Base-by-base conservation (phyloP, 2,113 vertebrate genomes). In the Psilopsiagon aurifrons region DNA sequence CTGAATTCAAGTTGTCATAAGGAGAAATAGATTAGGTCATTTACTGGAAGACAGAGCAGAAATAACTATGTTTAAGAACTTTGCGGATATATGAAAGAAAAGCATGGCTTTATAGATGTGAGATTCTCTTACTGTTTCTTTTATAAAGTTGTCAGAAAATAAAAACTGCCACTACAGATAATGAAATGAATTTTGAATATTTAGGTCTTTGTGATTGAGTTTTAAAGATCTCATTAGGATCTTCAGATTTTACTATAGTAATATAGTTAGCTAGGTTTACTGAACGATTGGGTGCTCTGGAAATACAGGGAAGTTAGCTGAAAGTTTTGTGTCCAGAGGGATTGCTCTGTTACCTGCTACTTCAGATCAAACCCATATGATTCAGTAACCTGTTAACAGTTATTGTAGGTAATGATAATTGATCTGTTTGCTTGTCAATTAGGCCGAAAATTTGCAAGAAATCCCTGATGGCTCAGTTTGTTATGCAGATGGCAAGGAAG, bases 401-500 rank as follows among this genome's bases (percentile, higher is more conserved):
- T 55, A 8, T 29, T 93, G 22, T 54, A 39, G 13, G 24, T 25
- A 51, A 6, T 51, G 27, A 6, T 69, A 83, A 76, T 22, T 71
- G 19, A 67, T 75, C 29, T 83, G 0, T 96, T 96, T 95, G 41
- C 39, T 97, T 96, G 2, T 83, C 92, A 74, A 37, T 67, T 67
- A 98, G 94, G 79, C 63, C 63, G 79, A 94, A 37, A 31, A 6
- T 68, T 79, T 77, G 12, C 29, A 80, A 94, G 77, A 89, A 71
- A 35, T 18, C 23, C 4, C 7, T 44, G 7, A 23, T n/a, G 51
- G 22, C 16, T 5, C 25, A 23, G 10, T 44, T 71, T 20, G 11
- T 80, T 18, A 43, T 59, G 37, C 25, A 24, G 7, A 89, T 57
- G 47, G 74, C 74, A 90, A 91, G 79, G 85, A 97, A 86, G 94